Percentiles rank a stretch among this genome's conserved stretches.
phyloP scores from a whole-genome alignment of 23 tunicate genomes.

The Clavelina lepadiformis region DNA sequence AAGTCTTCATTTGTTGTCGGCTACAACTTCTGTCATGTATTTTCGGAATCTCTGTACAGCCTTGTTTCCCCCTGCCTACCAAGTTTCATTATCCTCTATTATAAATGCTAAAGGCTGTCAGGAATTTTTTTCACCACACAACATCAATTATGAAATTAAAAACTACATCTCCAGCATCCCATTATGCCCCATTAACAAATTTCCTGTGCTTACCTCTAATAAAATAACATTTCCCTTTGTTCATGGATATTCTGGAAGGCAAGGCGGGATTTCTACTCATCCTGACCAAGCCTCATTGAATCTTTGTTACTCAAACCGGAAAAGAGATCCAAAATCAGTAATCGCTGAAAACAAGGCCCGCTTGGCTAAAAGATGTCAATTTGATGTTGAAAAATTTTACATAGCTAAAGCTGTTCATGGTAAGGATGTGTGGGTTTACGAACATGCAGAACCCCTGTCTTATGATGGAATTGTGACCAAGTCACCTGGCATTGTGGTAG shows the following conservation, averaged over 20 bases:
- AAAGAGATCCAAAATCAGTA: conserved; percentile 39
- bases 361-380: conserved; percentile 26
- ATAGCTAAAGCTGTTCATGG: conserved; percentile 81
- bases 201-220: too few relatives aligned
- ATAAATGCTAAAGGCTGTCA: too few relatives aligned
- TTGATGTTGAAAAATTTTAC: conserved; percentile 22
- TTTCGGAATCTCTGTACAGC: background rate
- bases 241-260: conserved; percentile 63
- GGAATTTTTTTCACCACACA: too few relatives aligned
- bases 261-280: conserved; percentile 59
- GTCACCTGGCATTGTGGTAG: conserved; percentile 49
- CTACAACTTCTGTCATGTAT: background rate
- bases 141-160: too few relatives aligned
- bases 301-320: conserved; percentile 35
- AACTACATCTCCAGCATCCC: too few relatives aligned
- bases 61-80: background rate
- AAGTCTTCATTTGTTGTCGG: background rate
- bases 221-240: conserved; percentile 28
- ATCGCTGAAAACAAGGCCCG: conserved; percentile 50
- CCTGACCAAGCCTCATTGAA: conserved; percentile 55
- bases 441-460: conserved; percentile 41
- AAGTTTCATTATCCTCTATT: background rate
- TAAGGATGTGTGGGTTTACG: conserved; percentile 76
- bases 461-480: conserved; percentile 84
- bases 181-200: too few relatives aligned